Evolutionary conservation across 2,113 vertebrate genomes (phyloP).

Genomic region (Sphaerodactylus townsendi): DNA sequence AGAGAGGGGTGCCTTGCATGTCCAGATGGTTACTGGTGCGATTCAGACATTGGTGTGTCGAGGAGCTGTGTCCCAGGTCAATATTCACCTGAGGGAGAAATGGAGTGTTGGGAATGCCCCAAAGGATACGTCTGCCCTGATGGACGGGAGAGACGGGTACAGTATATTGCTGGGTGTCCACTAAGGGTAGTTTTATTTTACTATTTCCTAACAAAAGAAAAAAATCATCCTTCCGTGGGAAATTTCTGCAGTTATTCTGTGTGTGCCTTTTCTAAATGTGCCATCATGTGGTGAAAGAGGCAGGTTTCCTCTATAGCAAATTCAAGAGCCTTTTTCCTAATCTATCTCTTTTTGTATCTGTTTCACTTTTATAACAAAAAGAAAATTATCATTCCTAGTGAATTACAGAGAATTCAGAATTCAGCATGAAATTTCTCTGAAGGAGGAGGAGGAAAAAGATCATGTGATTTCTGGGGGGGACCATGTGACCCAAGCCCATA

Average conservation of each 20-base stretch:
- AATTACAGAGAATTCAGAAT: background rate
- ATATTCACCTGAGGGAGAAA: slow-evolving; percentile 78
- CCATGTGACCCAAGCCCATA: no score
- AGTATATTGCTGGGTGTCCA: rapidly evolving
- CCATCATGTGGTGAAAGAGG: background rate
- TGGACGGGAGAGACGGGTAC: slow-evolving; percentile 75
- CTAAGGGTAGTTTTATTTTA: rapidly evolving
- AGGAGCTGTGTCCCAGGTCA: slow-evolving; percentile 76
- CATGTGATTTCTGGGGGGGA: background rate
- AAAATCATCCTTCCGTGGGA: background rate
- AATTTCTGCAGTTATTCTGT: background rate
- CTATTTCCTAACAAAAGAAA: background rate
- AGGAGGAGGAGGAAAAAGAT: background rate
- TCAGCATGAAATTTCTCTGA: background rate
- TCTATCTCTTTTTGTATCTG: background rate
- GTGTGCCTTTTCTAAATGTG: background rate
- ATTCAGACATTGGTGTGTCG: slow-evolving; percentile 61
- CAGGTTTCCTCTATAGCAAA: background rate
- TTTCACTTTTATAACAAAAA: background rate
- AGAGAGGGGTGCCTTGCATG: slow-evolving; percentile 77
- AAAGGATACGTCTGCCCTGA: slow-evolving; percentile 73
- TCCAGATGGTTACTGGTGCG: slow-evolving; percentile 81
- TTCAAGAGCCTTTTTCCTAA: background rate
- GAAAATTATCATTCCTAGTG: background rate
- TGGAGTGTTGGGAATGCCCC: slow-evolving; percentile 78